These are phyloP conservation scores for Myodes glareolus DNA, from an alignment of 2,113 vertebrate genomes.

Conservation along the genomic window DNA sequence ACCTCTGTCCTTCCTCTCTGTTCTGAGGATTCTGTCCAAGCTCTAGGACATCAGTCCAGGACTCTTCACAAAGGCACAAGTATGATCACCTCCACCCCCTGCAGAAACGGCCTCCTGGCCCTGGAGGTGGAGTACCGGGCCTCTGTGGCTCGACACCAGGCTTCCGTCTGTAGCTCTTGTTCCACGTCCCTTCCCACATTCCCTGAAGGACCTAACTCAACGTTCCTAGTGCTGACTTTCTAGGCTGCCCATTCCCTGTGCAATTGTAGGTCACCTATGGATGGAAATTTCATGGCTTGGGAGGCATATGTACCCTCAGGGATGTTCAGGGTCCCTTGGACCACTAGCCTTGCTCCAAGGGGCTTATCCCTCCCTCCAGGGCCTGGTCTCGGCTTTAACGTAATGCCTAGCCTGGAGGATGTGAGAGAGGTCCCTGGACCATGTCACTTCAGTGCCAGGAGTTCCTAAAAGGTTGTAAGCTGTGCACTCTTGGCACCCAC, in stretches of 20 bases:
- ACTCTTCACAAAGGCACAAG: background rate
- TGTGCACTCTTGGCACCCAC: too few species aligned
- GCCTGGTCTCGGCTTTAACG: background rate
- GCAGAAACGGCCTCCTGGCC: conserved; percentile 49
- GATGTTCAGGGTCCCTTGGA: background rate
- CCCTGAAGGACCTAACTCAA: too few species aligned
- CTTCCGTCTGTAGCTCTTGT: background rate
- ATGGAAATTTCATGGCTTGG: background rate
- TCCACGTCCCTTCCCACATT: background rate
- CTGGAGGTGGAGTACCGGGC: background rate
- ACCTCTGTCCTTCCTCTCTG: background rate
- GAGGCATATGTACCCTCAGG: background rate
- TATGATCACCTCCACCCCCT: background rate
- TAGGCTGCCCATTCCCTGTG: background rate
- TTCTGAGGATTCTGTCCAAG: background rate
- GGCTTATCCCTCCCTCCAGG: too few species aligned
- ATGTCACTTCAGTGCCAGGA: too few species aligned
- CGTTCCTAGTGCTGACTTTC: too few species aligned
- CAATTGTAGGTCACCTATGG: background rate
- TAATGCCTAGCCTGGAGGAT: too few species aligned
- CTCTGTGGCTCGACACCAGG: background rate
- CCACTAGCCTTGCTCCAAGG: background rate
- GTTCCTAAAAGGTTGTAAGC: background rate
- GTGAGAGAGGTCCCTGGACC: background rate
- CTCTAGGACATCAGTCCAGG: background rate